phyloP scores from a whole-genome alignment of 2,113 vertebrate genomes.

The Tympanuchus pallidicinctus region DNA sequence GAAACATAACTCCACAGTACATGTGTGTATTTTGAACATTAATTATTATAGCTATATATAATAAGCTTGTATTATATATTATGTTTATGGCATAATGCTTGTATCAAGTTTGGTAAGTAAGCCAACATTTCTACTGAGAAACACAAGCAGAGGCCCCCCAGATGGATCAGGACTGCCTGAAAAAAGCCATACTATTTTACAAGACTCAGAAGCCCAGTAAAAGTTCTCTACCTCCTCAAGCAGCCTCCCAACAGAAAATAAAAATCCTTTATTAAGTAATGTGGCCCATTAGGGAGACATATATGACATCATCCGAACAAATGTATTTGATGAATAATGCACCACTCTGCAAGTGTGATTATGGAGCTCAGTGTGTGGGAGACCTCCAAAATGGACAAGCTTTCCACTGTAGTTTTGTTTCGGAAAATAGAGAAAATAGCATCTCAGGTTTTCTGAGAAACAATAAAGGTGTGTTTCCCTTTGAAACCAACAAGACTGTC shows the following conservation, averaged over 20 bases:
- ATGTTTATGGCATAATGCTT: slow-evolving; percentile 18
- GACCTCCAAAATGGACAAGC: background rate
- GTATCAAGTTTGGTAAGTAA: slow-evolving; percentile 6
- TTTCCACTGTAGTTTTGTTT: background rate
- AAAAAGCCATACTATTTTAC: slow-evolving; percentile 55
- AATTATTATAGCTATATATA: background rate
- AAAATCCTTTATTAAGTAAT: slow-evolving; percentile 27
- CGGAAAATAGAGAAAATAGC: background rate
- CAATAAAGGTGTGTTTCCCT: background rate
- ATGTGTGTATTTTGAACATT: background rate
- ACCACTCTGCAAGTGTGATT: background rate
- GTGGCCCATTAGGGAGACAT: background rate
- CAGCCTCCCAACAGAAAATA: slow-evolving; percentile 38
- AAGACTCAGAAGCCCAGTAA: slow-evolving; percentile 65
- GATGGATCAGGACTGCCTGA: slow-evolving; percentile 42
- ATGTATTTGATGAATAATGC: slow-evolving; percentile 1
- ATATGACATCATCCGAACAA: slow-evolving; percentile 38
- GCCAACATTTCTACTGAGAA: slow-evolving; percentile 30
- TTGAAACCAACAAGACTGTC: background rate
- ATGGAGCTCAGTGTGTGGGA: background rate
- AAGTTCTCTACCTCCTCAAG: slow-evolving; percentile 47
- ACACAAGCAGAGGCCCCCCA: slow-evolving; percentile 48
- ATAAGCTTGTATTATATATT: background rate
- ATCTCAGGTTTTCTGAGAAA: background rate
- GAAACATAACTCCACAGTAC: background rate